phyloP scores from a whole-genome alignment of 2,888 invertebrate species.

The Colostygia pectinataria region DNA sequence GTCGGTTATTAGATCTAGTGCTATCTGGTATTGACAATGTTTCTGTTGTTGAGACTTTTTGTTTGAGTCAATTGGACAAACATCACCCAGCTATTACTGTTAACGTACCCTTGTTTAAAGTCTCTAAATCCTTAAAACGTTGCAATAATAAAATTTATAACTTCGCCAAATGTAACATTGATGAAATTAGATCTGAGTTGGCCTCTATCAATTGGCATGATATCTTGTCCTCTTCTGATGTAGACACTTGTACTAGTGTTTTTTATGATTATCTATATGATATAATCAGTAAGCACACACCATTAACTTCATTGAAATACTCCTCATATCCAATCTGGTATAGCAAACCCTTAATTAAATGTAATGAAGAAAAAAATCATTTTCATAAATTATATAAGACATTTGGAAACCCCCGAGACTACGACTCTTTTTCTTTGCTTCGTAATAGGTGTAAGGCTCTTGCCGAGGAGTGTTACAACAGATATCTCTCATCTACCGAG shows the following conservation, averaged over 20 bases:
- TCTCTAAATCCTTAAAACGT: too few relatives aligned
- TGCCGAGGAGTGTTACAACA: not conserved
- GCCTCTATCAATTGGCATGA: too few relatives aligned
- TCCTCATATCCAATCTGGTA: not conserved
- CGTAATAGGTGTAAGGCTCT: not conserved
- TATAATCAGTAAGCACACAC: slow-evolving; percentile 5
- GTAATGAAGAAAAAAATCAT: slow-evolving; percentile 5
- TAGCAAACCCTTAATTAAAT: not conserved
- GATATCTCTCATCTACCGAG: not conserved
- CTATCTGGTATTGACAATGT: too few relatives aligned
- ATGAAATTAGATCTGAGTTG: too few relatives aligned
- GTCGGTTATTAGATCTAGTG: too few relatives aligned
- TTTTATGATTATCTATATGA: not conserved
- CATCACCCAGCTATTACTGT: too few relatives aligned
- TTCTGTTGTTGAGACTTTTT: too few relatives aligned
- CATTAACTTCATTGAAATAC: not conserved
- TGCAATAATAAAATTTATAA: too few relatives aligned
- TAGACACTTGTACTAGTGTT: not conserved
- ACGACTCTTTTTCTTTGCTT: not conserved
- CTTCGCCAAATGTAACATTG: too few relatives aligned
- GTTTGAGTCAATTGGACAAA: too few relatives aligned
- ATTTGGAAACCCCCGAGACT: not conserved
- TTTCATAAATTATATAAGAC: slow-evolving; percentile 6
- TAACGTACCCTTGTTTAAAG: too few relatives aligned
- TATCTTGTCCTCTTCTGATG: not conserved